Base-by-base conservation (phyloP, 2,888 invertebrate species). In the Azorinus chamasolen region DNA sequence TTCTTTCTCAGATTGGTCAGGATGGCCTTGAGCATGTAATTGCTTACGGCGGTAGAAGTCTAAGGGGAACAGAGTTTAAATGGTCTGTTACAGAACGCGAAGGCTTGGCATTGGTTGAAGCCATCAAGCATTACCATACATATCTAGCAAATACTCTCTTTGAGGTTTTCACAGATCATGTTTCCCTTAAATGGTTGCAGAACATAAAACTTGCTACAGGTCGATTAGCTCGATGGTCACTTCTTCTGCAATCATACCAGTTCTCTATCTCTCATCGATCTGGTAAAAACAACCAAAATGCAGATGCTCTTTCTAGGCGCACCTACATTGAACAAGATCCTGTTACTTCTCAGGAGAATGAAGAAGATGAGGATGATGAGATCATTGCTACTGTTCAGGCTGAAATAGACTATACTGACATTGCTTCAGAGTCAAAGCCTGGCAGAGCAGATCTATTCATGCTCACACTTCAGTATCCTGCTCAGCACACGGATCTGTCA, bases 131-230 rank as follows among this genome's bases (percentile, higher is more conserved):
- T 6, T 32, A 32, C 10, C 32, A 32, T 32, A 4, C 32, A 10
- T 32, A 32, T 32, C 32, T 32, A 32, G 32, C 32, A 6, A 32
- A 32, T 10, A 32, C 4, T 6, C 5, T 6, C 5, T 32, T 32
- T 32, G 32, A 32, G 10, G 32, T 32, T 10, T 32, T 68, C 37
- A 85, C 85, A 4, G 83, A 87, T 58, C 82, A 84, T 53, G 58
- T 54, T 4, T 66, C 77, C 37, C 64, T 83, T 0, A 70, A 64
- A 27, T 84, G 74, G 68, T 58, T 85, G 3, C 51, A 78, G 18
- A 32, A 32, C 18, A 48, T 32, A 16, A 50, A 62, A 39, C 27
- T 32, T 8, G 50, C 32, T 10, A 50, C 37, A 2, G 61, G 51
- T 39, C 48, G 50, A 14, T 32, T 50, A 18, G 61, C 27, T 6